phyloP scores from a whole-genome alignment of 2,797 vertebrate species.

The Myotis daubentonii region DNA sequence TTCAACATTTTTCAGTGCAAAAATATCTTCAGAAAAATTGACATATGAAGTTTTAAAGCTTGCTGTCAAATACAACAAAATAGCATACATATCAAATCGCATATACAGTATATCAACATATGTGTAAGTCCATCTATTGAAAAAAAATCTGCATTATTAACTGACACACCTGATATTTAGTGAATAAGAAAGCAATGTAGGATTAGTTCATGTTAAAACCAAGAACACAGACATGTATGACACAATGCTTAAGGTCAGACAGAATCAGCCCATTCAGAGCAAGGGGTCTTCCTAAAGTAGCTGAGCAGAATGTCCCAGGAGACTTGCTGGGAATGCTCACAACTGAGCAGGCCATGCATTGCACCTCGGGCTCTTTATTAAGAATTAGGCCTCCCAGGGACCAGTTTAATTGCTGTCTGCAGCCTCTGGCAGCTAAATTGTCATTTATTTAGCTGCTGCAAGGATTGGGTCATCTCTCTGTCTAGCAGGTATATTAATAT shows the following conservation, averaged over 20 bases:
- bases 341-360: accelerated
- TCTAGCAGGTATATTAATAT: neutral
- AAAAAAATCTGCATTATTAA: no score
- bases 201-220: neutral
- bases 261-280: neutral
- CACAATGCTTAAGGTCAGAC: accelerated
- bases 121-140: no score
- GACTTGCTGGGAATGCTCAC: accelerated
- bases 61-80: no score
- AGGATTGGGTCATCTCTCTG: conserved; percentile 9
- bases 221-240: accelerated
- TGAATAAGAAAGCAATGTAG: neutral
- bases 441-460: neutral
- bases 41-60: no score
- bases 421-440: neutral
- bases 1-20: no score
- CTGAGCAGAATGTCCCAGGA: neutral
- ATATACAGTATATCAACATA: no score
- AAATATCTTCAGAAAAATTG: no score
- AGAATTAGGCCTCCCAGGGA: neutral
- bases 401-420: neutral
- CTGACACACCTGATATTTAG: neutral
- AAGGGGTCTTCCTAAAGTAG: neutral
- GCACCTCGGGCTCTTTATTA: no score
- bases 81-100: no score